A percentile compares a stretch with the other conserved stretches of the same genome.
phyloP scores from a whole-genome alignment of 2,113 vertebrate species.

The Solea senegalensis region DNA sequence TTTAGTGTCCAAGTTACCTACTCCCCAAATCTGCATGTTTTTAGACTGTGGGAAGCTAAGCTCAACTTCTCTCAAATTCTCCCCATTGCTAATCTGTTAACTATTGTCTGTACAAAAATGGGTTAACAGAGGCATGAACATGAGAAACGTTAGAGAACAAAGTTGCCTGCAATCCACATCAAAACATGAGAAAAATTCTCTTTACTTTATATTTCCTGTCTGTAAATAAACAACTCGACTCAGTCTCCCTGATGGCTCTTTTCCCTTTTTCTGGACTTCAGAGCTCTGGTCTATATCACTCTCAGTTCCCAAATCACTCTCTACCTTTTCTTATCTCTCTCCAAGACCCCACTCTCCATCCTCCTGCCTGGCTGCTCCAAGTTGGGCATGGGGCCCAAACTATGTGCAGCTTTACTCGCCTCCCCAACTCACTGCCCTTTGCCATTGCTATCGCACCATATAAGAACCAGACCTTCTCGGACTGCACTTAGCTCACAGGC shows the following conservation, averaged over 20 bases:
- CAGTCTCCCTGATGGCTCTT: constrained; percentile 57
- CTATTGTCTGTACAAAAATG: constrained; percentile 34
- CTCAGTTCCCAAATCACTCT: constrained; percentile 84
- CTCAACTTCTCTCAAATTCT: constrained; percentile 53
- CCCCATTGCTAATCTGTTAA: constrained; percentile 60
- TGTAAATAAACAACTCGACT: constrained; percentile 64
- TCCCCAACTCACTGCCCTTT: constrained; percentile 78
- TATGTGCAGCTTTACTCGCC: constrained; percentile 57
- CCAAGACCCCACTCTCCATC: constrained; percentile 73
- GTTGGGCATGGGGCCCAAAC: constrained; percentile 70
- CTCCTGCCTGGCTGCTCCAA: constrained; percentile 60
- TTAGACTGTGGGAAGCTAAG: too few relatives aligned
- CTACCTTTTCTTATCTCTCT: constrained; percentile 82
- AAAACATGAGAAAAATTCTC: constrained; percentile 41
- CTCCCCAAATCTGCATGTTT: too few relatives aligned
- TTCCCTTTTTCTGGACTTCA: constrained; percentile 51
- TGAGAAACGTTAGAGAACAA: constrained; percentile 33
- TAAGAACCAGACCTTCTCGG: constrained; percentile 78
- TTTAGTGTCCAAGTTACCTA: too few relatives aligned
- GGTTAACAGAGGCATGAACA: constrained; percentile 35
- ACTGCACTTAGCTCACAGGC: constrained; percentile 82
- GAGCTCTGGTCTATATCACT: constrained; percentile 83
- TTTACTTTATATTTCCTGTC: constrained; percentile 57
- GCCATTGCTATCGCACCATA: constrained; percentile 78
- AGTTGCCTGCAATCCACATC: constrained; percentile 21